phyloP scores from a whole-genome alignment of 2,888 invertebrate genomes.

The Eupeodes luniger region DNA sequence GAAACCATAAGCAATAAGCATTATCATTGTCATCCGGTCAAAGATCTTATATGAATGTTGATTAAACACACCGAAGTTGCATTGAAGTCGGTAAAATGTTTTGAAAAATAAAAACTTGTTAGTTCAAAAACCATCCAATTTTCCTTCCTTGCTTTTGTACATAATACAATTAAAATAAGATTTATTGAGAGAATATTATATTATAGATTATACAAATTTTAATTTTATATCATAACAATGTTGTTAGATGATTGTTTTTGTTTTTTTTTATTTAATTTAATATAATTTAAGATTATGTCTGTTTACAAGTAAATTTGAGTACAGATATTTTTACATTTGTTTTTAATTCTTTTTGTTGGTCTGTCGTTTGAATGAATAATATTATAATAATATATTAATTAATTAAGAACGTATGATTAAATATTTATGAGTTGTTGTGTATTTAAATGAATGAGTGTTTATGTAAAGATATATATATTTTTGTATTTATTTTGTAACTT shows the following conservation, averaged over 20 bases:
- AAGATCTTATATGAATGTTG: neutral
- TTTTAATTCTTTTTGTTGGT: conserved; percentile 46
- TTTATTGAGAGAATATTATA: conserved; percentile 63
- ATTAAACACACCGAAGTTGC: neutral
- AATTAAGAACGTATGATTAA: conserved; percentile 61
- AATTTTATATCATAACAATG: conserved; percentile 46
- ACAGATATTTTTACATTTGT: conserved; percentile 40
- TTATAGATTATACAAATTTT: conserved; percentile 62
- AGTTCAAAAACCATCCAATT: conserved; percentile 28
- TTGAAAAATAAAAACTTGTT: neutral
- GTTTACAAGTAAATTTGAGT: conserved; percentile 29
- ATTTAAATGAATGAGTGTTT: conserved; percentile 48
- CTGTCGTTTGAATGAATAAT: conserved; percentile 53
- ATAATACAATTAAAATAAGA: conserved; percentile 72
- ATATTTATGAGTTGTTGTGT: conserved; percentile 55
- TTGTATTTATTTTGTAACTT: conserved; percentile 36
- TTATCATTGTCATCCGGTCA: neutral
- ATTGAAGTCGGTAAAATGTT: neutral
- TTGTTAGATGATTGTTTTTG: conserved; percentile 22
- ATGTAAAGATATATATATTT: conserved; percentile 35
- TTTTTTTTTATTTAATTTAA: neutral
- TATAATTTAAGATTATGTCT: conserved; percentile 32
- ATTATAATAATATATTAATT: conserved; percentile 17
- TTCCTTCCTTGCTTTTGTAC: conserved; percentile 63
- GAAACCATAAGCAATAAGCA: too few relatives aligned